Evolutionary conservation across 2,888 invertebrate genomes (phyloP).

Genomic region (Tridacna gigas): DNA sequence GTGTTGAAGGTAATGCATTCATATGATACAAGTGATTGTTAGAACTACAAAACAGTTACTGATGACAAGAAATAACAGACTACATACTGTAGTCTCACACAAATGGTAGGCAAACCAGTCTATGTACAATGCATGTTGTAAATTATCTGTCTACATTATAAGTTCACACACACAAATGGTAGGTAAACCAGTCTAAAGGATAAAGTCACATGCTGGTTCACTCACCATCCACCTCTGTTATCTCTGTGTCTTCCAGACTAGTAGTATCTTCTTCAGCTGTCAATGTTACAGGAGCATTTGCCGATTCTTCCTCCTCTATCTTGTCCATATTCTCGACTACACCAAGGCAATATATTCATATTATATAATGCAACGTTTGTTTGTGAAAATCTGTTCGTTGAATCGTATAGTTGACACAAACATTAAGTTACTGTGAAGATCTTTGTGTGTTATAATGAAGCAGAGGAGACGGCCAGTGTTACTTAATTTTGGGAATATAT

Average conservation of each 20-base stretch:
- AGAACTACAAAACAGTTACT: conserved; percentile 1
- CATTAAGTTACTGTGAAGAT: not conserved
- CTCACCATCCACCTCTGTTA: conserved; percentile 25
- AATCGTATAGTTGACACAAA: not conserved
- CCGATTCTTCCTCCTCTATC: conserved; percentile 27
- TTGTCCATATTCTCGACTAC: conserved; percentile 28
- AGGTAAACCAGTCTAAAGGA: too few species aligned
- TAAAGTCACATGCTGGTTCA: not conserved
- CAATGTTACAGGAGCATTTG: not conserved
- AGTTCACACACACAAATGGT: too few species aligned
- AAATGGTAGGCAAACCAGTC: too few species aligned
- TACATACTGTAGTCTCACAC: not conserved
- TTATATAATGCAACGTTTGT: not conserved
- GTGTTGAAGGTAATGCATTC: too few species aligned
- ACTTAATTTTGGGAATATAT: too few species aligned
- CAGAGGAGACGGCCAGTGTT: too few species aligned
- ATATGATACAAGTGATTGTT: not conserved
- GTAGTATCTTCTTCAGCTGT: not conserved
- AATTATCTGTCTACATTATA: too few species aligned
- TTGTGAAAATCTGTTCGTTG: not conserved
- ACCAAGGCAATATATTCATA: not conserved
- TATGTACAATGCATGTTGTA: too few species aligned
- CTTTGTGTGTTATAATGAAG: not conserved
- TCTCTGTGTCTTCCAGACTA: not conserved
- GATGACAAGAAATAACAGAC: not conserved